Base-by-base conservation (phyloP, 2,113 vertebrate species). In the Anas platyrhynchos region DNA sequence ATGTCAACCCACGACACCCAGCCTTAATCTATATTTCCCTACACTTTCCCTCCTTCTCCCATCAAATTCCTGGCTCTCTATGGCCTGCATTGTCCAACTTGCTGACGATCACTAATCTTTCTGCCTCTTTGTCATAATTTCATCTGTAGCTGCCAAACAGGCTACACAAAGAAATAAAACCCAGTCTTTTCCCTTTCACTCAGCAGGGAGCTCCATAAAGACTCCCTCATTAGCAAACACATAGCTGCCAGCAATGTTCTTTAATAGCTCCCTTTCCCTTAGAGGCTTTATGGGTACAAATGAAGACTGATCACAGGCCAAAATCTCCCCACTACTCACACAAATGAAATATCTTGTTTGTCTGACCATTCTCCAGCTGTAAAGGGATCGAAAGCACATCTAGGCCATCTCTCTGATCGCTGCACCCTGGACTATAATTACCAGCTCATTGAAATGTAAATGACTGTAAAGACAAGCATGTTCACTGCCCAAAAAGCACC, bases 201-300 rank as follows among this genome's bases (percentile, higher is more conserved):
- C 73, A 48, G 75, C 4, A 0, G 80, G 86, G 77, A 92, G 48
- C 80, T 66, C 77, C 36, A 88, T 92, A 88, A 92, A 89, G 50
- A 68, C 55, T 66, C 69, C 50, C 32, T 89, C 90, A 89, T 95
- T 96, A 95, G 44, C 68, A 73, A 91, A 61, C 16, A 55, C 32
- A 23, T 9, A 29, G 77, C 81, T 86, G 83, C 73, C 69, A 80
- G 73, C 1, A 6, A 46, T 59, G 56, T 6, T 88, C 44, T 55
- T 38, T 48, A 77, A 21, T 32, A 50, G 50, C 72, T 85, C 71
- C 72, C 34, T 85, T 75, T 73, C 58, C 71, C 83, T 34, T 18
- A 8, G 62, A 50, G 46, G 41, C 26, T 80, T 91, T 80, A 77
- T 43, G 68, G 65, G 48, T 56, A 32, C 81, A 72, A 65, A 89